Conservation (phyloP, 2,888 invertebrate species). For the Aphidoletes aphidimyza region DNA sequence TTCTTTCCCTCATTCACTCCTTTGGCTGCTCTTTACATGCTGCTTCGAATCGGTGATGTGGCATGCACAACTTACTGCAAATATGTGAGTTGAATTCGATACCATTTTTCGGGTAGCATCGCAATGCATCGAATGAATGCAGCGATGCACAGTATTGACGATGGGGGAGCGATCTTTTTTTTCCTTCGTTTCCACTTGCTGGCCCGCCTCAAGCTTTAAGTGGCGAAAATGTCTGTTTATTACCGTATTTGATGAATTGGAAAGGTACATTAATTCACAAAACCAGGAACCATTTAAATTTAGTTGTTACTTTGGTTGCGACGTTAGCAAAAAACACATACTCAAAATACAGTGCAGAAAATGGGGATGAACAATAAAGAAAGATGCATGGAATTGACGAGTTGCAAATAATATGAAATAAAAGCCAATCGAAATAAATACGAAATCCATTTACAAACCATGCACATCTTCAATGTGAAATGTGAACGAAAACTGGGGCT, state of each 20-base stretch:
- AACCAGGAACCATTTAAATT: background rate
- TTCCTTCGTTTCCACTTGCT: background rate
- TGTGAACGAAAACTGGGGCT: background rate
- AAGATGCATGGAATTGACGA: background rate
- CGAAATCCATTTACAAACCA: background rate
- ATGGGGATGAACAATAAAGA: background rate
- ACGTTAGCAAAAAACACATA: background rate
- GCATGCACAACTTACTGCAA: background rate
- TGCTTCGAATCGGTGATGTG: background rate
- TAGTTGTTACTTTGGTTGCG: background rate
- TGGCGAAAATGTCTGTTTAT: background rate
- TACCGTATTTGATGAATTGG: background rate
- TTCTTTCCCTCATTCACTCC: background rate
- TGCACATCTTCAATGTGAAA: background rate
- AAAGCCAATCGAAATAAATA: conserved; percentile 15
- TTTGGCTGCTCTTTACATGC: background rate
- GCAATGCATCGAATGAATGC: background rate
- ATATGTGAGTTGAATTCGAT: conserved; percentile 43
- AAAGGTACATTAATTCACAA: conserved; percentile 1
- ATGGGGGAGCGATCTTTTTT: background rate
- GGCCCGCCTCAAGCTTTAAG: background rate
- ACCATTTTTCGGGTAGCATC: background rate
- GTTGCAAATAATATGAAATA: conserved; percentile 38
- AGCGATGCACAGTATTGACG: background rate
- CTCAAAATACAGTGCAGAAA: no score